Evolutionary conservation across 1,140 invertebrate genomes (phyloP).

Genomic region (Sminthurides bifidus): DNA sequence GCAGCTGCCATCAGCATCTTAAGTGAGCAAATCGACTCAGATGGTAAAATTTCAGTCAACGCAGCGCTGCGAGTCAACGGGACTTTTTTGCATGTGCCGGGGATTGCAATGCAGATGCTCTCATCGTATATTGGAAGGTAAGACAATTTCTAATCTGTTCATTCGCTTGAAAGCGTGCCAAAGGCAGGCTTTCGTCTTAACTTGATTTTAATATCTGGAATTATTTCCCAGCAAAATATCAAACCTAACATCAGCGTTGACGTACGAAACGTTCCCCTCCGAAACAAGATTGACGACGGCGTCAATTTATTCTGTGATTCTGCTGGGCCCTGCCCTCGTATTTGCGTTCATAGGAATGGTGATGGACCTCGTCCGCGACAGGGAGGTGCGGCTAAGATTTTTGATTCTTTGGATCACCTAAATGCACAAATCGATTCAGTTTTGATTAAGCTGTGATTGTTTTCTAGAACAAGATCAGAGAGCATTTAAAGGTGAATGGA

Average conservation of each 20-base stretch:
- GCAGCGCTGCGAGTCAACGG: slow-evolving; percentile 15
- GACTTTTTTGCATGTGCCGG: slow-evolving; percentile 55
- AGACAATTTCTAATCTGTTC: too few relatives aligned
- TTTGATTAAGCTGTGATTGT: slow-evolving; percentile 17
- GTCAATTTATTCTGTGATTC: slow-evolving; percentile 29
- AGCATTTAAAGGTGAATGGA: slow-evolving; percentile 69
- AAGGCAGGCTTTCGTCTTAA: slow-evolving; percentile 10
- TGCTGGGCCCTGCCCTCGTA: slow-evolving; percentile 20
- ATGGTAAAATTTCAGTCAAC: background rate
- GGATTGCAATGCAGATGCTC: slow-evolving; percentile 56
- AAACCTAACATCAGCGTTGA: background rate
- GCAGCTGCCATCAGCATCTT: slow-evolving; percentile 8
- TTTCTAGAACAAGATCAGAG: slow-evolving; percentile 65
- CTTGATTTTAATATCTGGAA: background rate
- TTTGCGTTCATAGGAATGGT: slow-evolving; percentile 47
- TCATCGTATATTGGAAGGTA: slow-evolving; percentile 56
- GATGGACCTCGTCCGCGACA: slow-evolving; percentile 69
- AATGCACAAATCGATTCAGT: too few relatives aligned
- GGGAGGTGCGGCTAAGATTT: slow-evolving; percentile 49
- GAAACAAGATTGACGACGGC: background rate
- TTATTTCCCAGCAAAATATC: background rate
- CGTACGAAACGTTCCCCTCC: background rate
- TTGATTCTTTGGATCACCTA: background rate
- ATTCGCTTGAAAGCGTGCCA: background rate
- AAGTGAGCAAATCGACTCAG: background rate